Base-by-base conservation (phyloP, 2,797 vertebrate species). In the Phoxinus dragarum region DNA sequence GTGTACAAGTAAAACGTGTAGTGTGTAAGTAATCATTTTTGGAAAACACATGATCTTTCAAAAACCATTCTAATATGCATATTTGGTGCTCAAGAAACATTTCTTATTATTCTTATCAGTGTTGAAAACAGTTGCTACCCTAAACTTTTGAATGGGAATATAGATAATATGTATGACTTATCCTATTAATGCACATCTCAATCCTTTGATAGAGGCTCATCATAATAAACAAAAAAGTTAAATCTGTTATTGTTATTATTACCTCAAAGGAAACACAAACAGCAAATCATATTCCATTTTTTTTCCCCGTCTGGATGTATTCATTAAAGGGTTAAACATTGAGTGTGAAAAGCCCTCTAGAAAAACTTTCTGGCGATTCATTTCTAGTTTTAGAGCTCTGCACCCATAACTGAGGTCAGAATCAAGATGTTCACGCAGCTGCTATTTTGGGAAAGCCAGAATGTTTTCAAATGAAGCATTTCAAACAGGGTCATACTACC, bases 401-500 rank as follows among this genome's bases (percentile, higher is more conserved):
- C 44, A 47, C 21, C 38, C 31, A 38, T 85, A 71, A 49, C 84
- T 72, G 76, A 59, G 38, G 84, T 61, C 75, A 80, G 66, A 72
- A 61, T 85, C 34, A 61, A 66, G 67, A 72, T 23, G 67, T 66
- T 72, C 56, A 67, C 21, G 9, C 42, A 27, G 82, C 21, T 76
- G 44, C 82, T 84, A 84, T 84, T 76, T 84, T 68, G 23, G 72
- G 73, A 64, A 67, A 76, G 34, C 34, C 34, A 21, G 72, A 76
- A 76, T 68, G 73, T 76, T 84, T 83, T 76, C 34, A 84, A 82
- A 74, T 6, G 81, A 83, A 68, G 61, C 34, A 75, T 84, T 84
- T 84, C 73, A 76, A 76, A 76, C 61, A 67, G 72, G 82, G 72
- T 67, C 72, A 54, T 40, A 68, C 34, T 47, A 67, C 54, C 59